Conservation (phyloP, 2,797 vertebrate species). For the Dipus sagitta region DNA sequence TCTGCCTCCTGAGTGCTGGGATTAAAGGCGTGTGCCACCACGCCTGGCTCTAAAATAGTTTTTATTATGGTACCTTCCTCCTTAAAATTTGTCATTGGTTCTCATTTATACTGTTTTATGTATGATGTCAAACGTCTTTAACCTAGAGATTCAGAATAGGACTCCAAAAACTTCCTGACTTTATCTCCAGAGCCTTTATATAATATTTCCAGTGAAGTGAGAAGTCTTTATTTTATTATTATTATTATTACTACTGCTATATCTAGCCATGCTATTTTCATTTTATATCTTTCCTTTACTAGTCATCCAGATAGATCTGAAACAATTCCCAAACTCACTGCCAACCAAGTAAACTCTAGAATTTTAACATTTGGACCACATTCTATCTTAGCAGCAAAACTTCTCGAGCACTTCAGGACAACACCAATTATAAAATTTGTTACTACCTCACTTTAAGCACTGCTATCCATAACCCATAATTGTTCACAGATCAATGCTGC, state of each 20-base stretch:
- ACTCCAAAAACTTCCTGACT: neutral
- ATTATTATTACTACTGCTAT: neutral
- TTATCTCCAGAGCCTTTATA: neutral
- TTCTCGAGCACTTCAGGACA: neutral
- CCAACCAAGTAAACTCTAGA: neutral
- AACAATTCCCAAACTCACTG: neutral
- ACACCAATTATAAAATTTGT: neutral
- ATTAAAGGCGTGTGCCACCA: too few relatives aligned
- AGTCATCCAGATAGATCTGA: neutral
- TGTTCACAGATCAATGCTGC: neutral
- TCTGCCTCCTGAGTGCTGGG: too few relatives aligned
- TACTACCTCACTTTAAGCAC: neutral
- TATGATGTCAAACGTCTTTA: conserved; percentile 28
- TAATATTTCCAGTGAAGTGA: neutral
- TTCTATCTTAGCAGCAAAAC: conserved; percentile 18
- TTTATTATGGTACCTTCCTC: neutral
- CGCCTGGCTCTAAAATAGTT: too few relatives aligned
- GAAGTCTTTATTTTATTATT: neutral
- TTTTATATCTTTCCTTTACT: neutral
- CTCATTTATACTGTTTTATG: neutral
- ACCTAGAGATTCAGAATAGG: neutral
- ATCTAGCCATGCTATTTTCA: neutral
- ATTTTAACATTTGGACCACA: neutral
- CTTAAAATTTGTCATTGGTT: neutral
- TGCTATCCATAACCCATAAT: neutral